A percentile compares a stretch with the other conserved stretches of the same genome.
These are phyloP conservation scores for Malurus splendens DNA, from an alignment of 2,797 vertebrate species.

Conservation along the genomic window DNA sequence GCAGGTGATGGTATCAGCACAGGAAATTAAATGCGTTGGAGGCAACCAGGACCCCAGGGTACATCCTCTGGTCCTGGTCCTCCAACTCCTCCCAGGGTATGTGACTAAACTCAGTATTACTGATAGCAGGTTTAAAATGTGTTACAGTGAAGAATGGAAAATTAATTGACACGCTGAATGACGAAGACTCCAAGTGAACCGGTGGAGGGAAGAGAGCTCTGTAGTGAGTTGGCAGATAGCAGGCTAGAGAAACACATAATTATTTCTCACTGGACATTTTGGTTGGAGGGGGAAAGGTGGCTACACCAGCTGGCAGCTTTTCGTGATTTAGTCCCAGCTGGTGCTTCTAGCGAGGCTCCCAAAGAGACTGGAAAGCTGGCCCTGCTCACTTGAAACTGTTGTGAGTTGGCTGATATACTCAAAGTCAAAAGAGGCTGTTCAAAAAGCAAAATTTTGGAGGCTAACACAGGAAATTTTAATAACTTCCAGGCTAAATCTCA, in stretches of 20 bases:
- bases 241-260: not conserved
- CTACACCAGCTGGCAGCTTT: conserved; percentile 43
- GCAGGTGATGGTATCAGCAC: accelerated
- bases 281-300: conserved; percentile 32
- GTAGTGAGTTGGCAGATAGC: not conserved
- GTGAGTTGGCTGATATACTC: not conserved
- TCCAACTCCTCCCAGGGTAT: not conserved
- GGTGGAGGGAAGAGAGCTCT: not conserved
- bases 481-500: conserved; percentile 4
- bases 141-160: not conserved
- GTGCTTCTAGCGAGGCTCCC: conserved; percentile 36
- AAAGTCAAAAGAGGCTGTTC: conserved; percentile 8
- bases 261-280: conserved; percentile 29
- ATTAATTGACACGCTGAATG: not conserved
- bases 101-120: not conserved
- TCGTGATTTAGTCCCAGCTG: conserved; percentile 48
- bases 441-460: conserved; percentile 14
- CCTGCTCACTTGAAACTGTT: not conserved
- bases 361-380: conserved; percentile 33
- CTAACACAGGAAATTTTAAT: not conserved
- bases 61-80: not conserved
- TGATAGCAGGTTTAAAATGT: not conserved
- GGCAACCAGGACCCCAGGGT: not conserved
- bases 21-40: not conserved
- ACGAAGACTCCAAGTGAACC: not conserved